Evolutionary conservation across 2,888 invertebrate genomes (phyloP).

Genomic region (Drosophila longiperda): DNA sequence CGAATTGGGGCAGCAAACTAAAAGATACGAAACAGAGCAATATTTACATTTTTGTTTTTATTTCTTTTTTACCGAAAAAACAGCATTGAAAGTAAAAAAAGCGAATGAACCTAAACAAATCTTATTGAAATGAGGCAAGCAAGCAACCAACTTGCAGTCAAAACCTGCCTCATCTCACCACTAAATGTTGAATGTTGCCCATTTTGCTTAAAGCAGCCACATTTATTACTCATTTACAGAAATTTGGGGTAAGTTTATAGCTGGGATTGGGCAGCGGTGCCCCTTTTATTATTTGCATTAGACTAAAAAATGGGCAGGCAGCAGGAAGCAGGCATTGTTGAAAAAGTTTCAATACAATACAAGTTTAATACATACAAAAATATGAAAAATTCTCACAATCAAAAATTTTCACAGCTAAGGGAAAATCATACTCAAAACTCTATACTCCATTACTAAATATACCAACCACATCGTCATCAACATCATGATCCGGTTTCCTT

Average conservation of each 20-base stretch:
- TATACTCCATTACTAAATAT: constrained; percentile 21
- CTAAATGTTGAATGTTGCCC: background rate
- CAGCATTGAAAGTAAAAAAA: constrained; percentile 11
- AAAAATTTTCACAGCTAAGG: constrained; percentile 26
- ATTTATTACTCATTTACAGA: constrained; percentile 74
- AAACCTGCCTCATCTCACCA: background rate
- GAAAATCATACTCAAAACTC: background rate
- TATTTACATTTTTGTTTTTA: constrained; percentile 25
- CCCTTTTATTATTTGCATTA: constrained; percentile 66
- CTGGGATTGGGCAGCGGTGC: background rate
- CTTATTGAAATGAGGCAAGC: constrained; percentile 33
- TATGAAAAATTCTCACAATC: constrained; percentile 38
- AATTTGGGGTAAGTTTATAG: constrained; percentile 44
- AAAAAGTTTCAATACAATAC: constrained; percentile 67
- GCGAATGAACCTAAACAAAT: constrained; percentile 64
- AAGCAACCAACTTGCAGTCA: background rate
- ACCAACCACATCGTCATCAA: constrained; percentile 16
- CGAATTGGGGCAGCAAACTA: background rate
- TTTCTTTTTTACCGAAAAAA: constrained; percentile 21
- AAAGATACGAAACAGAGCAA: constrained; percentile 9
- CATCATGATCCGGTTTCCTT: constrained; percentile 9
- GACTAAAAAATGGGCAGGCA: constrained; percentile 61
- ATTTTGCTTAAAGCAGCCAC: constrained; percentile 50
- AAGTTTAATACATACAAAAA: constrained; percentile 67
- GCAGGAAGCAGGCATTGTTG: constrained; percentile 23